These are phyloP conservation scores for Coregonus suidteri DNA, from an alignment of 2,797 vertebrate species.

Conservation along the genomic window DNA sequence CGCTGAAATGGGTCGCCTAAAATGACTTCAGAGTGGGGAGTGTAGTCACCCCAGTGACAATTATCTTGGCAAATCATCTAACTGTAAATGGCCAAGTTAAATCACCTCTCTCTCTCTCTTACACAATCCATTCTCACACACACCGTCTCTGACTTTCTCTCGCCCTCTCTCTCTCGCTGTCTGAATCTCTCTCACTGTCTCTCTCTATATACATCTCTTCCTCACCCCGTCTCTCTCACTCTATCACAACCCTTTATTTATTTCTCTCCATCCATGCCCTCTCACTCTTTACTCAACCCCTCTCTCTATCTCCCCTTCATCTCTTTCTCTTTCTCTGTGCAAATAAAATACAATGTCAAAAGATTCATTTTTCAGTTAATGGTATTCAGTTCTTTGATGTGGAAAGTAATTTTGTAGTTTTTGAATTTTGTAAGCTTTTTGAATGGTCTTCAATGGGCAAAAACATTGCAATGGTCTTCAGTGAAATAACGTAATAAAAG, in stretches of 20 bases:
- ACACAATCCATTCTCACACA: neutral
- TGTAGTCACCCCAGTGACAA: slow-evolving; percentile 25
- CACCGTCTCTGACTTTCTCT: neutral
- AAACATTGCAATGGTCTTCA: no score
- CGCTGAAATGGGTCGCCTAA: slow-evolving; percentile 15
- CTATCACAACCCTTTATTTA: neutral
- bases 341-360: slow-evolving; percentile 17
- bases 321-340: neutral
- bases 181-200: neutral
- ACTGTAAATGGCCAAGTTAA: slow-evolving; percentile 27
- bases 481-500: no score
- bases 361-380: slow-evolving; percentile 24
- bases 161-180: neutral
- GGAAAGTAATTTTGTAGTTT: no score
- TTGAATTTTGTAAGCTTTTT: no score
- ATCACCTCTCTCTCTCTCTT: slow-evolving; percentile 26
- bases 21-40: slow-evolving; percentile 18
- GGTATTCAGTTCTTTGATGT: slow-evolving; percentile 14
- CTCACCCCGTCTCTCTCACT: no score
- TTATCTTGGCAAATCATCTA: slow-evolving; percentile 41
- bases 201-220: neutral
- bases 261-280: neutral
- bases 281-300: slow-evolving; percentile 7
- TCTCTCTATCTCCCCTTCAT: slow-evolving; percentile 1
- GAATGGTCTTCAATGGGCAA: no score